Evolutionary conservation across 2,113 vertebrate genomes (phyloP).

Genomic region (Orthochromis indermauri): DNA sequence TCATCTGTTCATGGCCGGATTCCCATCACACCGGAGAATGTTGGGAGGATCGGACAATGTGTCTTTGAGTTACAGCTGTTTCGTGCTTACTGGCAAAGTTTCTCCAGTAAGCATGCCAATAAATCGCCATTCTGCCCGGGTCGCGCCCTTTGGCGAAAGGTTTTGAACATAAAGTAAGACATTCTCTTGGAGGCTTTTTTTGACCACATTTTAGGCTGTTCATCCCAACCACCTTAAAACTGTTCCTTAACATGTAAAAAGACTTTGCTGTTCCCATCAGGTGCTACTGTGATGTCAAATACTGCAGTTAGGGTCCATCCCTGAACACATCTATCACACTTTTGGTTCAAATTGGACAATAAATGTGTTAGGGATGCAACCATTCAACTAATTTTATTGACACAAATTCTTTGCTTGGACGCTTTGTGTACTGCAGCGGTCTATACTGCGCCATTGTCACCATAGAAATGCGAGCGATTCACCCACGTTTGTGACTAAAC

Average conservation of each 20-base stretch:
- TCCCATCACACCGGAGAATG: not conserved
- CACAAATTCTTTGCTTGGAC: not conserved
- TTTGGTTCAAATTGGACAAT: not conserved
- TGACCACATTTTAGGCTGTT: not conserved
- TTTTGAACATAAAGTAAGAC: not conserved
- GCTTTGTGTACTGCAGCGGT: not conserved
- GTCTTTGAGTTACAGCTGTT: not conserved
- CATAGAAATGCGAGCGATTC: not conserved
- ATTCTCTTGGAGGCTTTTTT: not conserved
- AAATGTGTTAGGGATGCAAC: not conserved
- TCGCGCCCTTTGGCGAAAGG: rapidly evolving
- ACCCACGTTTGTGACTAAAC: not conserved
- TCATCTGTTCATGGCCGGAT: rapidly evolving
- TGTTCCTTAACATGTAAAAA: not conserved
- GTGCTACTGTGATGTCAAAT: not conserved
- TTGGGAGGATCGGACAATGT: not conserved
- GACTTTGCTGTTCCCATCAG: not conserved
- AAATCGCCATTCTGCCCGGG: not conserved
- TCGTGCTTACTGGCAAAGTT: not conserved
- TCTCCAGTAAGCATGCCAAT: not conserved
- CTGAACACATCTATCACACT: not conserved
- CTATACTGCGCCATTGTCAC: not conserved
- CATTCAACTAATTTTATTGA: not conserved
- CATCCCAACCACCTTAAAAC: not conserved
- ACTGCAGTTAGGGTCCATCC: not conserved